Percentiles rank a stretch among this genome's conserved stretches.
These are phyloP conservation scores for Drosophila guanche DNA, from an alignment of 1,140 invertebrate genomes.

Conservation along the genomic window DNA sequence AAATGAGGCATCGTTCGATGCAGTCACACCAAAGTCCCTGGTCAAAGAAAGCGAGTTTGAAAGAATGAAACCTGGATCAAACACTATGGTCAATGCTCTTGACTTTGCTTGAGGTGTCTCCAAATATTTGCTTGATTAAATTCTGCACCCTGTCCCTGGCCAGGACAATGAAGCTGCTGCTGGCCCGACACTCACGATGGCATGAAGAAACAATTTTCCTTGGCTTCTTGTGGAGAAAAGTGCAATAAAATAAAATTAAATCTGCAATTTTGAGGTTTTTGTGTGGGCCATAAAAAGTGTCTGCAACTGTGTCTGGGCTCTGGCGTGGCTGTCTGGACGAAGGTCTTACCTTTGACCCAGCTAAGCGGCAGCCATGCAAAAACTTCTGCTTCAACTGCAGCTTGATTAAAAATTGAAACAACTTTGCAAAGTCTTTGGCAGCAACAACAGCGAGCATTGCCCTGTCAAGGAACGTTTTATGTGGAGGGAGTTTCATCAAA, in stretches of 20 bases:
- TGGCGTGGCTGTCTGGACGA: slow-evolving; percentile 15
- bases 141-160: slow-evolving; percentile 26
- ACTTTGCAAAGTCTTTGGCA: slow-evolving; percentile 35
- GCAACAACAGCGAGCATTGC: slow-evolving; percentile 23
- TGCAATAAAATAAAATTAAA: slow-evolving; percentile 82
- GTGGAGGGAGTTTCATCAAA: slow-evolving; percentile 49
- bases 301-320: slow-evolving; percentile 56
- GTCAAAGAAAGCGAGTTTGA: slow-evolving; percentile 3
- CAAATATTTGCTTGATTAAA: slow-evolving; percentile 48
- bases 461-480: slow-evolving; percentile 64
- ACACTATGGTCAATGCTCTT: slow-evolving; percentile 2
- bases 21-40: slow-evolving; percentile 12
- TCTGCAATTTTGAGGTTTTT: slow-evolving; percentile 80
- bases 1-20: slow-evolving; percentile 64
- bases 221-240: slow-evolving; percentile 30
- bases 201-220: slow-evolving; percentile 76
- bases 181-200: slow-evolving; percentile 10
- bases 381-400: slow-evolving; percentile 38
- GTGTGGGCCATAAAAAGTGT: slow-evolving; percentile 73
- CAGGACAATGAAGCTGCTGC: slow-evolving; percentile 18
- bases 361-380: slow-evolving; percentile 73
- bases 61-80: background rate
- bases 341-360: slow-evolving; percentile 62
- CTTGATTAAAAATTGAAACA: slow-evolving; percentile 75
- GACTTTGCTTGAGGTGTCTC: slow-evolving; percentile 9